Conservation (phyloP, 1,140 invertebrate genomes). For the Augochlora pura region DNA sequence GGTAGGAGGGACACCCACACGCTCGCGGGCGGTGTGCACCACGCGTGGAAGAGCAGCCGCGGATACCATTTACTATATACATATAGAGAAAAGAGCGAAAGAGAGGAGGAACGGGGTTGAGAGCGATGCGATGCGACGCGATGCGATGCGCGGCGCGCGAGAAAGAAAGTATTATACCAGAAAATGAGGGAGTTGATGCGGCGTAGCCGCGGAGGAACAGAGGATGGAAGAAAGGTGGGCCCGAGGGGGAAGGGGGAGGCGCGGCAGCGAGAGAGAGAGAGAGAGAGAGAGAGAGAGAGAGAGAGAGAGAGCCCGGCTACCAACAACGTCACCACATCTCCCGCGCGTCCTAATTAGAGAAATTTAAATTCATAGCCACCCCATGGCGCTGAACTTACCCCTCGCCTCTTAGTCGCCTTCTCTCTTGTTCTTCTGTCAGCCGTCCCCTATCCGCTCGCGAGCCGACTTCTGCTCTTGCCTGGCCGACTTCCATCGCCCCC, state of each 20-base stretch:
- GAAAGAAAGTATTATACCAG: conserved; percentile 48
- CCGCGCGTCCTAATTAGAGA: conserved; percentile 77
- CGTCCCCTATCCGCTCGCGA: conserved; percentile 13
- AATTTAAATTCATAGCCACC: conserved; percentile 79
- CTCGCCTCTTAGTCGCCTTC: conserved; percentile 29
- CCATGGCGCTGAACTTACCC: conserved; percentile 63
- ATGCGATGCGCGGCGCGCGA: background rate
- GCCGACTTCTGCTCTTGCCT: background rate
- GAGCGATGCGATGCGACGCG: too few species aligned
- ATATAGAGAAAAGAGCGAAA: background rate
- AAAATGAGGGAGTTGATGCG: conserved; percentile 61
- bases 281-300: too few species aligned
- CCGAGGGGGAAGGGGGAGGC: conserved; percentile 55
- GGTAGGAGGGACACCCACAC: background rate
- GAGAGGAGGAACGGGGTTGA: background rate
- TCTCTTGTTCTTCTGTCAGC: conserved; percentile 20
- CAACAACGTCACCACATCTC: conserved; percentile 70
- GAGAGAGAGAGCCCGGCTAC: conserved; percentile 62
- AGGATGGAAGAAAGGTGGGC: conserved; percentile 54
- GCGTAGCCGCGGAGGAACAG: conserved; percentile 34
- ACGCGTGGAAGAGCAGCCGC: too few species aligned
- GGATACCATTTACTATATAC: background rate
- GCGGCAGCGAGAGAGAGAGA: too few species aligned
- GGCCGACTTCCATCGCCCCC: conserved; percentile 21
- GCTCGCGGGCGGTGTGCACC: background rate